Base-by-base conservation (phyloP, 2,113 vertebrate genomes). In the Notothenia coriiceps region DNA sequence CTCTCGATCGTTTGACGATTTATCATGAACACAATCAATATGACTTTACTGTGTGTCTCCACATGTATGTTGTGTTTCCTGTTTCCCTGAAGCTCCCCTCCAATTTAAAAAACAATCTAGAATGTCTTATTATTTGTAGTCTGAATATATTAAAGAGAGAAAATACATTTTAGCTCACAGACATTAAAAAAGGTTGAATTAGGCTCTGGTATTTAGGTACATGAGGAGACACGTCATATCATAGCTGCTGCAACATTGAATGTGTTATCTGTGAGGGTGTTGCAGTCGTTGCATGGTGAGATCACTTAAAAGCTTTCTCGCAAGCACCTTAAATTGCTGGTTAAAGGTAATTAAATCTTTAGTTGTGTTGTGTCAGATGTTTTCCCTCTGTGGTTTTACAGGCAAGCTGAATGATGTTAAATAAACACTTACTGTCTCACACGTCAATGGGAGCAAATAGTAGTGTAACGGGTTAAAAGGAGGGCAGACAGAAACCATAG, bases 21-120 rank as follows among this genome's bases (percentile, higher is more conserved):
- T 74, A 59, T 89, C 77, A 80, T 52, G 15, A 70, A 51, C 17
- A 78, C 74, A 77, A 91, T 90, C 85, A 68, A 91, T 91, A 83
- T 10, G 9, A 88, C 68, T 74, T 55, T 70, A 71, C 80, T 29
- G 29, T 64, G 29, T 75, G 55, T 79, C 55, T 82, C 64, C 69
- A 20, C 40, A 18, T 79, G n/a, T 29, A 33, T 74, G n/a, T 59
- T 55, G 65, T 56, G 46, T 61, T 86, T 79, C 60, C 64, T 84
- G 47, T 74, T 33, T 61, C 64, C 50, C 8, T 22, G 51, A 63
- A 56, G 44, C 43, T 70, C 61, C 50, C 82, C 17, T 60, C 44
- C 2, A 14, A 10, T 69, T 67, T 69, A 56, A 11, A 22, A 62
- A 46, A 74, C n/a, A n/a, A 20, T 63, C 9, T 43, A 10, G 5